These are phyloP conservation scores for Nephrotoma flavescens DNA, from an alignment of 2,888 invertebrate species.

Conservation along the genomic window DNA sequence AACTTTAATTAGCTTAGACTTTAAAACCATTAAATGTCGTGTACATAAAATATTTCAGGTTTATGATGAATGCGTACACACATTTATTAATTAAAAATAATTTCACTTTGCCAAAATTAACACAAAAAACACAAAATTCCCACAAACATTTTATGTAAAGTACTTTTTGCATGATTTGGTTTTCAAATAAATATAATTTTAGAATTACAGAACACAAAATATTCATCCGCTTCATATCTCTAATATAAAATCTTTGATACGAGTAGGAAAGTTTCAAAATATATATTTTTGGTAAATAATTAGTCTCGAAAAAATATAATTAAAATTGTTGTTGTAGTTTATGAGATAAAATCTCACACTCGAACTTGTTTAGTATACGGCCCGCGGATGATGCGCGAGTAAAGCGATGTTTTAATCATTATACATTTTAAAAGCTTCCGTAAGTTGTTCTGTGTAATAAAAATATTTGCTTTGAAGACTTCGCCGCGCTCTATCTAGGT, in stretches of 20 bases:
- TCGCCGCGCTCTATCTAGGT: no score
- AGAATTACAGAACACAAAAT: background rate
- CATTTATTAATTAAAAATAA: background rate
- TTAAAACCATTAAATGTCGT: background rate
- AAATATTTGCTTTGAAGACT: background rate
- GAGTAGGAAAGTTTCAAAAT: background rate
- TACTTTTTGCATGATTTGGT: background rate
- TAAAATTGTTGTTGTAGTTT: background rate
- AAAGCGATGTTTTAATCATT: background rate
- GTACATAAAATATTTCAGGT: background rate
- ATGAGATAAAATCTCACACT: background rate
- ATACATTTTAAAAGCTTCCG: background rate
- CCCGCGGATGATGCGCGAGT: background rate
- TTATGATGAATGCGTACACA: background rate
- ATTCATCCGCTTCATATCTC: background rate
- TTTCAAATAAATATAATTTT: background rate
- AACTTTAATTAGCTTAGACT: background rate
- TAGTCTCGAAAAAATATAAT: background rate
- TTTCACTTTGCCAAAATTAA: background rate
- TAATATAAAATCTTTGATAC: background rate
- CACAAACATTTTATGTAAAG: background rate
- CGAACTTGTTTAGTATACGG: background rate
- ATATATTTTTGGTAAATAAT: background rate
- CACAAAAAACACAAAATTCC: background rate
- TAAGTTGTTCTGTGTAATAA: background rate